Conservation (phyloP, 2,888 invertebrate genomes). For the Cacoxenus indagator region DNA sequence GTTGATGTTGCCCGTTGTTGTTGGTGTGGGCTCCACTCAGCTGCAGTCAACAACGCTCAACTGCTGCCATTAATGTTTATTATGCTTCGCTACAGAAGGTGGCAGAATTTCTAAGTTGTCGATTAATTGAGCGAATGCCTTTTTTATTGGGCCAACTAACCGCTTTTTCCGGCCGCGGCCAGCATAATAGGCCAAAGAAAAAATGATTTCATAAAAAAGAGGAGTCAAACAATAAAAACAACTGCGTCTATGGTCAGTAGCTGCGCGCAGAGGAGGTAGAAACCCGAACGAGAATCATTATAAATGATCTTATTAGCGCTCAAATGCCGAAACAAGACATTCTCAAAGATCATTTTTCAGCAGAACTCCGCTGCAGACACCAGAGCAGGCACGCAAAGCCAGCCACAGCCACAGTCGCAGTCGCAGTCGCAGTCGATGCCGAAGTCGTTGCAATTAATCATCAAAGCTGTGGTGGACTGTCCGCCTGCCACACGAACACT, state of each 20-base stretch:
- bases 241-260: not conserved
- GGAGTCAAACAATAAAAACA: not conserved
- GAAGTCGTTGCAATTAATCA: constrained; percentile 60
- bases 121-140: constrained; percentile 55
- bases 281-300: constrained; percentile 57
- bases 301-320: constrained; percentile 66
- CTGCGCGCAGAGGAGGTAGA: not conserved
- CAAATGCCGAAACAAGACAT: constrained; percentile 57
- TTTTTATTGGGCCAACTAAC: constrained; percentile 54
- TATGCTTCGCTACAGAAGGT: not conserved
- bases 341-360: constrained; percentile 60
- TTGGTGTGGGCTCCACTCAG: not conserved
- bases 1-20: too few relatives aligned
- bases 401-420: constrained; percentile 21
- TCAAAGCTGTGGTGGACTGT: constrained; percentile 34
- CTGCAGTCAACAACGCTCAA: not conserved
- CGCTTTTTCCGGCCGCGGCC: constrained; percentile 11
- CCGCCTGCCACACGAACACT: constrained; percentile 35
- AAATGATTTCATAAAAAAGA: constrained; percentile 36
- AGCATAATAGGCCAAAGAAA: constrained; percentile 30
- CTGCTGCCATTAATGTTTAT: not conserved
- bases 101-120: constrained; percentile 43
- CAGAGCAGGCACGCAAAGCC: constrained; percentile 24
- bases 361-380: constrained; percentile 27
- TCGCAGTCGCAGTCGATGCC: constrained; percentile 38